These are phyloP conservation scores for Enteromius fasciolatus DNA, from an alignment of 2,797 vertebrate species.

Conservation along the genomic window DNA sequence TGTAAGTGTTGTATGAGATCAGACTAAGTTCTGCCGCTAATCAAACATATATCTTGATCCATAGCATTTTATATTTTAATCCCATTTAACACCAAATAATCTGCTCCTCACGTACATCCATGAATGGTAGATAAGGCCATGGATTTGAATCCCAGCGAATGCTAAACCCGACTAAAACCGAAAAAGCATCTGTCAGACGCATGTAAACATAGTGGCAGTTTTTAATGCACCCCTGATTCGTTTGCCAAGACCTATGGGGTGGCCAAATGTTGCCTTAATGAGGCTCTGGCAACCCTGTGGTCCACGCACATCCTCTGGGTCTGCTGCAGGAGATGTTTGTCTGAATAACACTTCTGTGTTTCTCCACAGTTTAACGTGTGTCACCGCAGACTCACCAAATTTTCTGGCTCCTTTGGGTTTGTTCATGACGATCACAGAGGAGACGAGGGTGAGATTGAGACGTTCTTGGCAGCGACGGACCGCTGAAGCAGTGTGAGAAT, in stretches of 20 bases:
- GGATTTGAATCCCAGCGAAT: not conserved
- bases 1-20: not conserved
- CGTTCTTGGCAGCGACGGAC: not conserved
- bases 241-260: not conserved
- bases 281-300: slow-evolving; percentile 48
- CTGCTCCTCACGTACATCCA: too few species aligned
- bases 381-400: not conserved
- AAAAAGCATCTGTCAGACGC: not conserved
- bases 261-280: not conserved
- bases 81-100: not conserved
- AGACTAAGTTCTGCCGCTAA: too few species aligned
- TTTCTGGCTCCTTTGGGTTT: not conserved
- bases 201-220: not conserved
- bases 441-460: not conserved
- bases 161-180: not conserved
- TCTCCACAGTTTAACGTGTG: not conserved
- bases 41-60: not conserved
- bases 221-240: not conserved
- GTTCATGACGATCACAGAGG: not conserved
- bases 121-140: not conserved
- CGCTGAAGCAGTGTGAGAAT: not conserved
- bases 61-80: not conserved
- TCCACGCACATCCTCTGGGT: slow-evolving; percentile 23
- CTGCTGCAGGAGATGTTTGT: not conserved
- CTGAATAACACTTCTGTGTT: not conserved